phyloP scores from a whole-genome alignment of 2,797 vertebrate species.

The Staurois parvus region DNA sequence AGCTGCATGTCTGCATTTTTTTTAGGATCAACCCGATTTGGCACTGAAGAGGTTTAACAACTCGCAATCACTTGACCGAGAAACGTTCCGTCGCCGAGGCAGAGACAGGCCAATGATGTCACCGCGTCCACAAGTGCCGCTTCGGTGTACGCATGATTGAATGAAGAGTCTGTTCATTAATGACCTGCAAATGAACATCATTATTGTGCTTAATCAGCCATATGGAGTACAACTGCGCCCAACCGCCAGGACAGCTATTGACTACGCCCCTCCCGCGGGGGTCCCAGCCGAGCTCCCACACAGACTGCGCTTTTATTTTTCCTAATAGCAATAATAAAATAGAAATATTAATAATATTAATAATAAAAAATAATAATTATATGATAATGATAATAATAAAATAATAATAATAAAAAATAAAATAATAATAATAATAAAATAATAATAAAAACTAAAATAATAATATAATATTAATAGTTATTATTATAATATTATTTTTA shows the following conservation, averaged over 20 bases:
- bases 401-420: no score
- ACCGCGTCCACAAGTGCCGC: constrained; percentile 13
- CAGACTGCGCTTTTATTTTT: not conserved
- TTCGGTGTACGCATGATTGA: constrained; percentile 36
- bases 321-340: no score
- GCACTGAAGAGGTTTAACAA: not conserved
- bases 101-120: constrained; percentile 31
- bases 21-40: not conserved
- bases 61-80: not conserved
- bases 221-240: constrained; percentile 66
- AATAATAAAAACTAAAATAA: no score
- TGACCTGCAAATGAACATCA: constrained; percentile 71
- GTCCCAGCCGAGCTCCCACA: not conserved
- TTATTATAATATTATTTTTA: no score
- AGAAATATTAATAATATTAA: no score
- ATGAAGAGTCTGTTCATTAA: constrained; percentile 44
- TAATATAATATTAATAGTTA: no score
- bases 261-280: not conserved
- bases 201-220: constrained; percentile 72
- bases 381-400: no score
- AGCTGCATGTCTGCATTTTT: not conserved
- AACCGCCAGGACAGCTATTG: constrained; percentile 4
- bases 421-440: no score
- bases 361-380: no score
- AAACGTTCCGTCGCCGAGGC: not conserved